Base-by-base conservation (phyloP, 2,797 vertebrate species). In the Mormyrops boulengeri region DNA sequence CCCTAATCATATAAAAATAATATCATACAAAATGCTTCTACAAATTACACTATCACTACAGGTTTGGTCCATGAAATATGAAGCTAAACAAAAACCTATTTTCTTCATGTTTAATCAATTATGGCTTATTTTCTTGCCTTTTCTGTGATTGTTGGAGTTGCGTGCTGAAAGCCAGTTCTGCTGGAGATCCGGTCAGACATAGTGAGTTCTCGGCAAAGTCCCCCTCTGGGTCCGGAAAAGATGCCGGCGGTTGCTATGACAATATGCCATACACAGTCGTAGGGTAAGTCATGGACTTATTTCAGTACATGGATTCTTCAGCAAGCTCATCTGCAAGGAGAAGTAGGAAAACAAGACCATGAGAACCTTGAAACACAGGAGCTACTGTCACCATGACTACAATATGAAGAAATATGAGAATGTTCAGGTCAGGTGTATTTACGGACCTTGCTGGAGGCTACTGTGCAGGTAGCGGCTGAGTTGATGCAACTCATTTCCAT, bases 251-350 rank as follows among this genome's bases (percentile, higher is more conserved):
- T 89, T 87, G 89, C 60, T 89, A 90, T 95, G 96, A 95, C 95
- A 96, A 96, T 95, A 94, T 96, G 95, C 92, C 95, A 96, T 96
- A 96, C 95, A 82, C 91, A 88, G 85, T 91, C 62, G 92, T 50
- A 89, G 92, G 88, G 93, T 92, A 94, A 95, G 94, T 95, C 95
- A 94, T 90, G 93, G 95, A 95, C 95, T 95, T 94, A 91, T 92
- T 93, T 96, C 93, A 95, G 91, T 93, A 96, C 94, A 95, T 92
- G 92, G 93, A 94, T 92, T 95, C 92, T 93, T 95, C 94, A 91
- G 92, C 89, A 90, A 94, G 91, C 11, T 92, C 94, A 91, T 93
- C 96, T 96, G 94, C 88, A 94, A 94, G 11, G 47, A 0, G 92
- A 66, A 91, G 38, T 90, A 50, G 89, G 62, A 89, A 62, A 0